phyloP scores from a whole-genome alignment of 1,140 invertebrate genomes.

The Brachionus asplanchnoidis region DNA sequence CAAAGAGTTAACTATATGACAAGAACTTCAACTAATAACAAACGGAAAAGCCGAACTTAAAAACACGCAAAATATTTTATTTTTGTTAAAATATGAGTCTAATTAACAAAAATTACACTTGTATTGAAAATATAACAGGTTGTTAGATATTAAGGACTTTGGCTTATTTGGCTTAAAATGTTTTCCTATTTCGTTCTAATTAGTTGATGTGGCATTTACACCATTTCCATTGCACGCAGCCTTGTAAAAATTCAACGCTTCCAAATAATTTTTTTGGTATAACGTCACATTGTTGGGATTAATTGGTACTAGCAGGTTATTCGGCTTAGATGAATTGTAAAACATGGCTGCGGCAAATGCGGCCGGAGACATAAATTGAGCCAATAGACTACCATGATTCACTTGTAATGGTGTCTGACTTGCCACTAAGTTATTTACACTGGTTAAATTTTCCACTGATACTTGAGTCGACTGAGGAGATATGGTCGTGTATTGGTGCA shows the following conservation, averaged over 20 bases:
- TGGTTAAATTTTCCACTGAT: background rate
- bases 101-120: slow-evolving; percentile 4
- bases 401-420: background rate
- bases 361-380: slow-evolving; percentile 32
- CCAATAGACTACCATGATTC: background rate
- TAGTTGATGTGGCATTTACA: background rate
- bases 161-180: background rate
- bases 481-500: background rate
- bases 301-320: background rate
- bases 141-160: background rate
- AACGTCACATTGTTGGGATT: slow-evolving; percentile 9
- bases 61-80: background rate
- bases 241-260: slow-evolving; percentile 29
- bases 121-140: background rate
- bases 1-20: background rate
- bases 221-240: slow-evolving; percentile 23
- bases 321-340: slow-evolving; percentile 22
- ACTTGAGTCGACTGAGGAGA: background rate
- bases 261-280: slow-evolving; percentile 27
- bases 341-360: slow-evolving; percentile 20
- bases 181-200: background rate
- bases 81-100: background rate
- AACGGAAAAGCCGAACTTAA: background rate
- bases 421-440: background rate
- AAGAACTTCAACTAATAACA: background rate